Conservation (phyloP, 2,888 invertebrate species). For the Drosophila heteroneura region DNA sequence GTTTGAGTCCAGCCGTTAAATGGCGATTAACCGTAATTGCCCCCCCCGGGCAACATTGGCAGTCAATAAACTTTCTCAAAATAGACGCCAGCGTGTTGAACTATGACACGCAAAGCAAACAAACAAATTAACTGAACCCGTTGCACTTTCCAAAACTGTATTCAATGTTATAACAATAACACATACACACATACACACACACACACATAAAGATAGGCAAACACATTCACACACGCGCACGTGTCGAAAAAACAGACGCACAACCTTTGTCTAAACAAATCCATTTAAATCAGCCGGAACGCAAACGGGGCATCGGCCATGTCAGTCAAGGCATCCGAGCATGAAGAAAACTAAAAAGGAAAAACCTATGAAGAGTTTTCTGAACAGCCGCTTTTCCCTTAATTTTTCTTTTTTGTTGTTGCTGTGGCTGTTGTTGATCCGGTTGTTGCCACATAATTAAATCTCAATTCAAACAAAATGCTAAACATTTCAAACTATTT, state of each 20-base stretch:
- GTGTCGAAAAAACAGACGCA: slow-evolving; percentile 29
- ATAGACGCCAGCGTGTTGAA: slow-evolving; percentile 72
- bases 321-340: slow-evolving; percentile 53
- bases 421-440: slow-evolving; percentile 37
- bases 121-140: slow-evolving; percentile 73
- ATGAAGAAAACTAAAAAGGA: slow-evolving; percentile 9
- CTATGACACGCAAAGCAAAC: slow-evolving; percentile 74
- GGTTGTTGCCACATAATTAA: slow-evolving; percentile 81
- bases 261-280: slow-evolving; percentile 64
- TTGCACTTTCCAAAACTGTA: slow-evolving; percentile 37
- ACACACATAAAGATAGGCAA: neutral
- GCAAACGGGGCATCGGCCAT: slow-evolving; percentile 21
- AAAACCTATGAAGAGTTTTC: slow-evolving; percentile 48
- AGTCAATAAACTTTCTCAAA: slow-evolving; percentile 70
- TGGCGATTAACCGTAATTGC: slow-evolving; percentile 46
- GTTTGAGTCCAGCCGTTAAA: slow-evolving; percentile 47
- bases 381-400: slow-evolving; percentile 30
- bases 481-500: slow-evolving; percentile 76
- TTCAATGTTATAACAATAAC: slow-evolving; percentile 50
- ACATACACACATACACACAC: slow-evolving; percentile 20
- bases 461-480: slow-evolving; percentile 78
- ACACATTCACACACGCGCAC: slow-evolving; percentile 23
- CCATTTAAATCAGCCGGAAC: slow-evolving; percentile 47
- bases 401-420: neutral
- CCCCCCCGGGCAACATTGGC: slow-evolving; percentile 28